These are phyloP conservation scores for Pecten maximus DNA, from an alignment of 2,888 invertebrate genomes.

Conservation along the genomic window DNA sequence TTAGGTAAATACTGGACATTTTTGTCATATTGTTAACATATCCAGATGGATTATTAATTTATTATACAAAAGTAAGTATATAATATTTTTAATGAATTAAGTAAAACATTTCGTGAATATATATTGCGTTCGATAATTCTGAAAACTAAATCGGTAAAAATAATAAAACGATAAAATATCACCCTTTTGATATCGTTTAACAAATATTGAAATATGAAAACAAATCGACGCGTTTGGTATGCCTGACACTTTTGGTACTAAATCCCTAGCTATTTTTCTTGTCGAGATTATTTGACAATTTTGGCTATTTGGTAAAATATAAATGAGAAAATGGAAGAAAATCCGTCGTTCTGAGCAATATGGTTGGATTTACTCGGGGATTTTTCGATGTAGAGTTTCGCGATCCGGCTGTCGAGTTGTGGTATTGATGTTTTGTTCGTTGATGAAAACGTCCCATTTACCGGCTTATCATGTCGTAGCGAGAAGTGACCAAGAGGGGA, in stretches of 20 bases:
- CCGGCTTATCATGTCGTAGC: not conserved
- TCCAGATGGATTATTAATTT: no score
- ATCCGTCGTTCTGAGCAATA: not conserved
- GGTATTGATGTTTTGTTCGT: not conserved
- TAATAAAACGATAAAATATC: not conserved
- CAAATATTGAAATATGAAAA: not conserved
- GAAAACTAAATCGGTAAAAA: not conserved
- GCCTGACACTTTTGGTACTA: not conserved
- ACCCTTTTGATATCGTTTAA: not conserved
- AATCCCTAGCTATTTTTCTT: not conserved
- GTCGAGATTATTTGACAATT: not conserved
- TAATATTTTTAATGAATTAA: no score
- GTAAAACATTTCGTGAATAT: no score
- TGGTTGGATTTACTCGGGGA: not conserved
- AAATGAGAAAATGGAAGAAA: conserved; percentile 5
- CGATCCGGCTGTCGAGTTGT: not conserved
- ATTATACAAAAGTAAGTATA: no score
- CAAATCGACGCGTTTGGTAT: not conserved
- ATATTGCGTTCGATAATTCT: no score
- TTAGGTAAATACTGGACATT: no score
- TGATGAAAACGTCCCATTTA: conserved; percentile 31
- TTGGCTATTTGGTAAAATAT: not conserved
- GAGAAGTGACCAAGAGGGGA: not conserved
- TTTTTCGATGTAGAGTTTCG: not conserved
- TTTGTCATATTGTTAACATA: no score